Conservation (phyloP, 2,888 invertebrate genomes). For the Monochamus alternatus region DNA sequence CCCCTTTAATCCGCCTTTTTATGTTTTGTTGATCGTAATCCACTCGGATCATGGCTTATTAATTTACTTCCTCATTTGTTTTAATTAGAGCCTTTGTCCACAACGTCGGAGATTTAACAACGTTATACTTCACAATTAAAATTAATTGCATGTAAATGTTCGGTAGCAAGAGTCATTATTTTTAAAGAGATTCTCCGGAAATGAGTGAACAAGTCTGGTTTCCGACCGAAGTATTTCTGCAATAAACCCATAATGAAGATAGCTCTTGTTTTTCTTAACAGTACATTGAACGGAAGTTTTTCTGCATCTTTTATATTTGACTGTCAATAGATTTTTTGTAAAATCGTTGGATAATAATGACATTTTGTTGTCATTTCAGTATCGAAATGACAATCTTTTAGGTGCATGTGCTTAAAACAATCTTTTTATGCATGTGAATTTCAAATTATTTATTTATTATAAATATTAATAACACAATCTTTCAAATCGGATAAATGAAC, state of each 20-base stretch:
- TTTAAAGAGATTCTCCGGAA: conserved; percentile 35
- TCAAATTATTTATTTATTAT: too few species aligned
- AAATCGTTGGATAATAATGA: too few species aligned
- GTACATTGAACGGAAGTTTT: too few species aligned
- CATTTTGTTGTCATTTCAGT: too few species aligned
- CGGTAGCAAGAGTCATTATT: conserved; percentile 38
- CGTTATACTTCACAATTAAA: conserved; percentile 45
- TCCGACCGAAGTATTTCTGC: conserved; percentile 8
- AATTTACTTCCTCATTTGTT: conserved; percentile 44
- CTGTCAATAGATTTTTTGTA: too few species aligned
- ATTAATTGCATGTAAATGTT: conserved; percentile 45
- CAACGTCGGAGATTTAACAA: conserved; percentile 39
- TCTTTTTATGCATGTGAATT: too few species aligned
- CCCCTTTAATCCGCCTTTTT: conserved; percentile 41
- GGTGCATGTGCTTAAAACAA: too few species aligned
- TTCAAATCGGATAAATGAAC: too few species aligned
- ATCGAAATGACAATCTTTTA: too few species aligned
- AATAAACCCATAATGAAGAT: conserved; percentile 10
- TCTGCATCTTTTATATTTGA: too few species aligned
- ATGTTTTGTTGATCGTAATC: conserved; percentile 40
- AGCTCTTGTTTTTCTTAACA: background rate
- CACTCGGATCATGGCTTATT: conserved; percentile 37
- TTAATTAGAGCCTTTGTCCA: conserved; percentile 46
- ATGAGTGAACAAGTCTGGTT: conserved; percentile 22
- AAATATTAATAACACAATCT: too few species aligned